phyloP scores from a whole-genome alignment of 1,140 invertebrate species.

The Tribolium madens region DNA sequence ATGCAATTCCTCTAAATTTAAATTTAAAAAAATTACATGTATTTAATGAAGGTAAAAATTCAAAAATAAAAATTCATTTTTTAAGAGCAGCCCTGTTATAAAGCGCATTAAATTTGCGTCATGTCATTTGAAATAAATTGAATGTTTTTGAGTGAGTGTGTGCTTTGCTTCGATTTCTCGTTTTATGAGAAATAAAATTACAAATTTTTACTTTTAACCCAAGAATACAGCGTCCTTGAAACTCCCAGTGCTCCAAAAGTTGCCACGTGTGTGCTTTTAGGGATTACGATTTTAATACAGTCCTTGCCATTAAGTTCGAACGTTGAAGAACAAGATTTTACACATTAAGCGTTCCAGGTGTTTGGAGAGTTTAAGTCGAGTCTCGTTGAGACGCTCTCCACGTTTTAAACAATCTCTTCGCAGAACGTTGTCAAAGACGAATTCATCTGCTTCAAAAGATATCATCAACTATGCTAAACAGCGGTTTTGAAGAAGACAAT shows the following conservation, averaged over 20 bases:
- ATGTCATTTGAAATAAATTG: no score
- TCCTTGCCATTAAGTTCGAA: background rate
- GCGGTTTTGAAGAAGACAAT: constrained; percentile 10
- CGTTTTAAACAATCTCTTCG: background rate
- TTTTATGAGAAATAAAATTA: no score
- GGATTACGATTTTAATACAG: background rate
- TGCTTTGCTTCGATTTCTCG: no score
- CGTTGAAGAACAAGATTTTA: background rate
- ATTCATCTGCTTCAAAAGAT: background rate
- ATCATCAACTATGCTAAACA: constrained; percentile 19
- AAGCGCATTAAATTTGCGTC: no score
- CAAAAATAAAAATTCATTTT: no score
- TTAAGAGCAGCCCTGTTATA: no score
- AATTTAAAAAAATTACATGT: no score
- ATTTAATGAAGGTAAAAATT: no score
- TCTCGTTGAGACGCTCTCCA: background rate
- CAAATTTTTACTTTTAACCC: no score
- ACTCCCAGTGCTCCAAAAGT: background rate
- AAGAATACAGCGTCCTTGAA: no score
- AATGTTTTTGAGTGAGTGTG: no score
- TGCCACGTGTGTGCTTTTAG: background rate
- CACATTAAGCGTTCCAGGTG: background rate
- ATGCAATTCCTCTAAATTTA: no score
- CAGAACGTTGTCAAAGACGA: background rate
- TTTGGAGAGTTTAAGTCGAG: background rate